Evolutionary conservation across 2,888 invertebrate species (phyloP).

Genomic region (Eristalis tenax): DNA sequence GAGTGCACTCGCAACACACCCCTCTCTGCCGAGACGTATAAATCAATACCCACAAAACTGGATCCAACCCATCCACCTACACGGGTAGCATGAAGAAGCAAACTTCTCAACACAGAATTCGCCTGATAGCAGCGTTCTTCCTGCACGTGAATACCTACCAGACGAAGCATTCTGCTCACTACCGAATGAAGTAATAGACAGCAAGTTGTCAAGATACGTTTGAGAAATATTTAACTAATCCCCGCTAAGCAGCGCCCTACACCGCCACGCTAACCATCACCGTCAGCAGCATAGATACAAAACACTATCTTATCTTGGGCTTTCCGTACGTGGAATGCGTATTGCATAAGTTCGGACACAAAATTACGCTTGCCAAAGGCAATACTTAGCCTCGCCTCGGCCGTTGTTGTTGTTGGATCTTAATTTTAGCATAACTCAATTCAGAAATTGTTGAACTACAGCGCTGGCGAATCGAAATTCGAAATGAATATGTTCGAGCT

Average conservation of each 20-base stretch:
- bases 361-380: not conserved
- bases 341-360: slow-evolving; percentile 2
- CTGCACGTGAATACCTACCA: slow-evolving; percentile 16
- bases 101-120: not conserved
- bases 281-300: slow-evolving; percentile 35
- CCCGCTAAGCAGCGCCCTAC: not conserved
- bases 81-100: not conserved
- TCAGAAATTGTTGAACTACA: slow-evolving; percentile 1
- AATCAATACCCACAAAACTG: not conserved
- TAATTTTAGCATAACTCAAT: not conserved
- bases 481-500: slow-evolving; percentile 13
- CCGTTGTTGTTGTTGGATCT: not conserved
- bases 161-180: not conserved
- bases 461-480: not conserved
- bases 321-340: not conserved
- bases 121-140: not conserved
- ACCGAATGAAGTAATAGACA: not conserved
- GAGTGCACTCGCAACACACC: no score
- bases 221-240: slow-evolving; percentile 11
- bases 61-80: not conserved
- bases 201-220: slow-evolving; percentile 10
- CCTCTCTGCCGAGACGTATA: not conserved
- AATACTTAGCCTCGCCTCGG: not conserved
- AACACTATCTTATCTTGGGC: slow-evolving; percentile 23
- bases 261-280: not conserved